Evolutionary conservation across 1,140 invertebrate species (phyloP), one percentile per base, ranked within the genome.

Genomic region (Laupala kohalensis): DNA sequence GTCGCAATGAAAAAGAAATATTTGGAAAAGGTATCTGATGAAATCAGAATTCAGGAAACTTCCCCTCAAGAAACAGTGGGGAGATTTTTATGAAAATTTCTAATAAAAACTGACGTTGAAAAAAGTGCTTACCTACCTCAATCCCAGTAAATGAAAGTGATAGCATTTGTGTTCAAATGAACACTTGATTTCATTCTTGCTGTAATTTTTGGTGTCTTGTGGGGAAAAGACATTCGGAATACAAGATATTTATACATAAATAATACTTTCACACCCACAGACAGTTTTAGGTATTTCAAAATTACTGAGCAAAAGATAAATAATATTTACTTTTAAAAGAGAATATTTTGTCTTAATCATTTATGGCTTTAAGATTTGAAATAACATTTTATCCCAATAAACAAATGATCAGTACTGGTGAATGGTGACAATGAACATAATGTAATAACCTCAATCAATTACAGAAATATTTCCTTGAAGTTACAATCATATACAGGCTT

Each of bases 21-120:
- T 53, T 53, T 19, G 9, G 4, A 53, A 53, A 0, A 53, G 9
- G 37, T 53, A 53, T n/a, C n/a, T n/a, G n/a, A n/a, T n/a, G 37
- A 53, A 13, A 53, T 19, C 37, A 53, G 37, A 53, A 53, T 9
- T 53, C 37, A 53, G 37, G n/a, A n/a, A 13, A 53, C 37, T 13
- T 53, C 19, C 37, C 37, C 37, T 19, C 19, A 19, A 53, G 9
- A 9, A 53, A 53, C 4, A 13, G 9, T 9, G 37, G 37, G 37
- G 19, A 53, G 23, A 26, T 27, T 29, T 69, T 30, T 23, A 69
- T 69, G 23, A 9, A 12, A 69, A 24, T 30, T 69, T 69, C 28
- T 30, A 69, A 69, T 30, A 69, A 69, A 69, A 69, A 28, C 25
- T 69, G 37, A 24, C 23, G 37, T 53, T 53, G 37, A 53, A 53